Conservation (phyloP, 2,888 invertebrate genomes). For the Diarsia mendica region DNA sequence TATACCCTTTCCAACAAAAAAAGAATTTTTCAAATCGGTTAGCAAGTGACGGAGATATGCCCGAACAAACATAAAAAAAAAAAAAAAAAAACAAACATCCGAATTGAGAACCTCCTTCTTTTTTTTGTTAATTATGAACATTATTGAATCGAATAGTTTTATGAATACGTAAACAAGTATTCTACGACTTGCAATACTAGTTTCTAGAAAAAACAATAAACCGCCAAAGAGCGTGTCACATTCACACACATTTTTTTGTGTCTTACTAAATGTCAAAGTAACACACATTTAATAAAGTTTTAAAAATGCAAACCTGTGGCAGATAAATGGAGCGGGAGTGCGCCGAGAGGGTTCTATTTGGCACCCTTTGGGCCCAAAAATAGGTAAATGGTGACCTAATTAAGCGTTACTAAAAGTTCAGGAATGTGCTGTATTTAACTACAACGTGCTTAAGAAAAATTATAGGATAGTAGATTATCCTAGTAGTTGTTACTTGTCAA, state of each 20-base stretch:
- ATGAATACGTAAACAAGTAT: background rate
- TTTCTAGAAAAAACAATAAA: background rate
- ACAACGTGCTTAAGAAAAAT: background rate
- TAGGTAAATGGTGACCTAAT: background rate
- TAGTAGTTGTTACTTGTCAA: too few relatives aligned
- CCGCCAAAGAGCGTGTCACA: background rate
- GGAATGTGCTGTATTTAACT: background rate
- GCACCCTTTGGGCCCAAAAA: background rate
- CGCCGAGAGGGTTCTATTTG: background rate
- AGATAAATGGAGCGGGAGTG: background rate
- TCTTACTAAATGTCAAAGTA: background rate
- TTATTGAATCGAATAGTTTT: background rate
- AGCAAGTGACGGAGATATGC: too few relatives aligned
- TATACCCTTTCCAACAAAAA: too few relatives aligned
- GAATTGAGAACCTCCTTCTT: too few relatives aligned
- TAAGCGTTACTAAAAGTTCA: background rate
- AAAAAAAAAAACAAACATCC: too few relatives aligned
- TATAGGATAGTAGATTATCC: background rate
- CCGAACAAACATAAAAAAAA: too few relatives aligned
- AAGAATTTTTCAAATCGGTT: too few relatives aligned
- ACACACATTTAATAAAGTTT: background rate
- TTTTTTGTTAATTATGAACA: background rate
- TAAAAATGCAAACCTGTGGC: background rate
- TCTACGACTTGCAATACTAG: background rate
- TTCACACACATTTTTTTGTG: background rate